Evolutionary conservation across 2,888 invertebrate genomes (phyloP), one percentile per base, ranked within the genome.

Genomic region (Diabrotica balteata): DNA sequence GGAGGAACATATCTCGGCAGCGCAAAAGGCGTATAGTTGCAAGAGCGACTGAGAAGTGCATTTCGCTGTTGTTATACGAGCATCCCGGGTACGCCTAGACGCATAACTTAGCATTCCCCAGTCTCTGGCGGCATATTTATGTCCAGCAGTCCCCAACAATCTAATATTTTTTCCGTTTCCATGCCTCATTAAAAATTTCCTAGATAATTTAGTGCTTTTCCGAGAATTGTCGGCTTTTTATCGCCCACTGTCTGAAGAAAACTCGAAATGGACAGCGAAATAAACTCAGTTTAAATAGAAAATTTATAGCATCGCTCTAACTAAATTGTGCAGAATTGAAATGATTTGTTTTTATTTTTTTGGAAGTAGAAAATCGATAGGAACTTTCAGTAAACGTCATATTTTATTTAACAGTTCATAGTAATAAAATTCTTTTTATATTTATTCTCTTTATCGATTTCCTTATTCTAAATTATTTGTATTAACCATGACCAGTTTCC

Each of bases 41-140:
- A 47, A 49, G 42, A n/a, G 32, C 46, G n/a, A 50, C 10, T 52
- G 53, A 17, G 53, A 62, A 62, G 72, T 74, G 73, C 74, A 76
- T 73, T 77, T 77, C 70, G 67, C 75, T 72, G 73, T 75, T 75
- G 73, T 74, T 75, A 74, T 77, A 78, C 69, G 77, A 73, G 77
- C 75, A 74, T 76, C 79, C 75, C 73, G 78, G 76, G 77, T 77
- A 75, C 73, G 73, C 77, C 77, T 74, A 78, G 79, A 78, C 79
- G 76, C 79, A 80, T 80, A 80, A 80, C 76, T 80, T 78, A 75
- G 73, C 60, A 58, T 76, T 73, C 73, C 72, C 74, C 70, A 74
- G 76, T 79, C 78, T 75, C 78, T 60, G 45, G 77, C 72, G 80
- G 76, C 79, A 78, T 80, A 78, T 80, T 80, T 79, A 80, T 77